Evolutionary conservation across 2,797 vertebrate genomes (phyloP).

Genomic region (Novumbra hubbsi): DNA sequence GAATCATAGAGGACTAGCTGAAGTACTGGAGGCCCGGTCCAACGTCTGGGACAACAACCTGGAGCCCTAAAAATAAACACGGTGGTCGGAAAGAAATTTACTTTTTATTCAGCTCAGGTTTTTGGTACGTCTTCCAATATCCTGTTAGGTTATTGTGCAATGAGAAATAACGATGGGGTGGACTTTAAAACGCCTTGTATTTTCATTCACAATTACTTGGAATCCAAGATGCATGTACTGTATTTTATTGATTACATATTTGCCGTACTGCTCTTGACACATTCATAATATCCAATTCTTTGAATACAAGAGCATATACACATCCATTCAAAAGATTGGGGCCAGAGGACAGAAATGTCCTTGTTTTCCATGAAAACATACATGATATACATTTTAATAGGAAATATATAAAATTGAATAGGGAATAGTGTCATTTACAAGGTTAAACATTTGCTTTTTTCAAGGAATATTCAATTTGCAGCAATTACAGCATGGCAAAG

Average conservation of each 20-base stretch:
- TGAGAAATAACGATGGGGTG: constrained; percentile 23
- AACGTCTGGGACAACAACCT: constrained; percentile 67
- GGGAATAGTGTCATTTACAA: too few relatives aligned
- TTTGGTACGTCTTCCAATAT: constrained; percentile 43
- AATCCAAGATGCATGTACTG: neutral
- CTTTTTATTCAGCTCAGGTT: constrained; percentile 43
- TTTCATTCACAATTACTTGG: constrained; percentile 42
- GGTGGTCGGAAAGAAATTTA: constrained; percentile 65
- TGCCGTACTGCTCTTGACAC: neutral
- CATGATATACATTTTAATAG: too few relatives aligned
- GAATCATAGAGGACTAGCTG: constrained; percentile 21
- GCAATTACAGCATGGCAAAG: too few relatives aligned
- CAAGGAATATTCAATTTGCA: too few relatives aligned
- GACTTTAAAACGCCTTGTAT: constrained; percentile 32
- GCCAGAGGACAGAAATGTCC: too few relatives aligned
- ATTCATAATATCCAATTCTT: too few relatives aligned
- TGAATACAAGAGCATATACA: too few relatives aligned
- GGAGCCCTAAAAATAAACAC: constrained; percentile 58
- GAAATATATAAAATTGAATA: too few relatives aligned
- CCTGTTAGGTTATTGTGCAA: constrained; percentile 39
- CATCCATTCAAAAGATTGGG: too few relatives aligned
- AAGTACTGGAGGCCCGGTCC: constrained; percentile 11
- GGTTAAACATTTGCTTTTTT: too few relatives aligned
- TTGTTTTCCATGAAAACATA: too few relatives aligned
- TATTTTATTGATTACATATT: neutral